Conservation (phyloP, 2,113 vertebrate genomes). For the Menidia beryllina region DNA sequence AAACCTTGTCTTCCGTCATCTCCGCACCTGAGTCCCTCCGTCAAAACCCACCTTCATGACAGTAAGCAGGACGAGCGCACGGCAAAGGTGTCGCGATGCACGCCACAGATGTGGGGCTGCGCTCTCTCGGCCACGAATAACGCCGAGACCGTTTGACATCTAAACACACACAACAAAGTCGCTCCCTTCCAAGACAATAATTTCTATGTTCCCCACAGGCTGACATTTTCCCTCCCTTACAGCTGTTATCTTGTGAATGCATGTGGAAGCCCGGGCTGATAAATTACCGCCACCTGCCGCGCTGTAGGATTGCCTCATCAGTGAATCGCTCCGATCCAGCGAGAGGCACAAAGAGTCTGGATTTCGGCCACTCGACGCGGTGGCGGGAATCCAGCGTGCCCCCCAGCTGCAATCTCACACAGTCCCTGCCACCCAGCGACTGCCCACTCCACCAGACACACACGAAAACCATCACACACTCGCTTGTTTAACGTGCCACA, state of each 20-base stretch:
- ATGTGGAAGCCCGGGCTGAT: slow-evolving; percentile 43
- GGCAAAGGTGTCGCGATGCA: neutral
- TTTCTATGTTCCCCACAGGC: slow-evolving; percentile 18
- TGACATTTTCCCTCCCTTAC: slow-evolving; percentile 27
- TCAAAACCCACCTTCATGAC: too few relatives aligned
- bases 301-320: slow-evolving; percentile 41
- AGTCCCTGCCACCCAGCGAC: slow-evolving; percentile 27
- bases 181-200: neutral
- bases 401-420: slow-evolving; percentile 26
- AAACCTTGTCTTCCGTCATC: too few relatives aligned
- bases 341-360: slow-evolving; percentile 43
- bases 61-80: slow-evolving; percentile 77
- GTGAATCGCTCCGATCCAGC: slow-evolving; percentile 34
- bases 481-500: neutral
- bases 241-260: slow-evolving; percentile 56
- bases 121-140: neutral
- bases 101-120: neutral
- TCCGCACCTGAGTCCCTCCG: too few relatives aligned
- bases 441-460: slow-evolving; percentile 17
- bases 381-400: slow-evolving; percentile 50
- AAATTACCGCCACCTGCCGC: slow-evolving; percentile 66
- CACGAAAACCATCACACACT: neutral
- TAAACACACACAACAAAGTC: neutral
- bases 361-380: slow-evolving; percentile 30
- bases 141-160: slow-evolving; percentile 2